These are phyloP conservation scores for Tridacna crocea DNA, from an alignment of 2,888 invertebrate genomes.

Conservation along the genomic window DNA sequence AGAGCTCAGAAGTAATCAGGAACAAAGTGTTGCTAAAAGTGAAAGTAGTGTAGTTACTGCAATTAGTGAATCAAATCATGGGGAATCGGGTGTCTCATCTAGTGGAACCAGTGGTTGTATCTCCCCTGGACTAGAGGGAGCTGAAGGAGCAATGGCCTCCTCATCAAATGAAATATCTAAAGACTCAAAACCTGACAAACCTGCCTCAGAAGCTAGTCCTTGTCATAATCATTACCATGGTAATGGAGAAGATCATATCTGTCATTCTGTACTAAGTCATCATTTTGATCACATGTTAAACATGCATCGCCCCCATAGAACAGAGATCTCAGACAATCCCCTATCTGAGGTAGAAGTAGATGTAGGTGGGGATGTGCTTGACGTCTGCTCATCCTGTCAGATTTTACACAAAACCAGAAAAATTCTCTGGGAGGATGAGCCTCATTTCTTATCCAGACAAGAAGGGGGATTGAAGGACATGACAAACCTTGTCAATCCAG, in stretches of 20 bases:
- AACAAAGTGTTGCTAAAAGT: background rate
- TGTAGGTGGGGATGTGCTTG: conserved; percentile 44
- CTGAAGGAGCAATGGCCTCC: conserved; percentile 15
- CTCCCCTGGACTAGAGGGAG: background rate
- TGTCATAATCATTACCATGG: conserved; percentile 34
- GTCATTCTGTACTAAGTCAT: conserved; percentile 51
- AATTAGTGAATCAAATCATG: background rate
- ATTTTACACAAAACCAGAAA: conserved; percentile 68
- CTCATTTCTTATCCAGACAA: conserved; percentile 53
- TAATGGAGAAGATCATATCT: conserved; percentile 48
- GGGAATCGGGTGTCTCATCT: background rate
- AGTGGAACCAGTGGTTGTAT: conserved; percentile 4
- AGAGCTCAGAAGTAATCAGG: background rate
- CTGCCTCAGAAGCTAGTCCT: conserved; percentile 2
- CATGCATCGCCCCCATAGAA: conserved; percentile 48
- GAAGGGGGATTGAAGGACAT: conserved; percentile 59
- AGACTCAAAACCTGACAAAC: conserved; percentile 8
- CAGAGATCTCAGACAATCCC: conserved; percentile 34
- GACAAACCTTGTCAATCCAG: conserved; percentile 69
- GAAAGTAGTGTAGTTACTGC: background rate
- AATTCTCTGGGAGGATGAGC: conserved; percentile 75
- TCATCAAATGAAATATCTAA: background rate
- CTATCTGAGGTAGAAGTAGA: conserved; percentile 46
- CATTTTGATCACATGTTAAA: conserved; percentile 62
- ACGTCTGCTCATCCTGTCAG: conserved; percentile 67